phyloP scores from a whole-genome alignment of 2,113 vertebrate species.

The Hydrolagus affinis region DNA sequence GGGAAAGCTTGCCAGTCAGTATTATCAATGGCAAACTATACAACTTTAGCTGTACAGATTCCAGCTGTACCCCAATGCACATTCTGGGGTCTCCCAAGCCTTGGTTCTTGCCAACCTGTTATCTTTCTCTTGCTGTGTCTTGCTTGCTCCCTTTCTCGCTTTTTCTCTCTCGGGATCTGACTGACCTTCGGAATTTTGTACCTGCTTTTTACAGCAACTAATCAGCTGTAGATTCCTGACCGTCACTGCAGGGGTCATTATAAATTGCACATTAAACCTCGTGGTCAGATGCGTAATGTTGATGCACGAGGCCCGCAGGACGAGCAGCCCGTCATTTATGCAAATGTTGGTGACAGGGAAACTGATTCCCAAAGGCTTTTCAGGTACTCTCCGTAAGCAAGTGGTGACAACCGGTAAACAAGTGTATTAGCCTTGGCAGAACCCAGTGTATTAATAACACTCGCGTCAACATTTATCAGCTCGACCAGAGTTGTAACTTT shows the following conservation, averaged over 20 bases:
- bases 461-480: neutral
- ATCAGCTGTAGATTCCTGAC: neutral
- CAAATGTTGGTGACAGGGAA: neutral
- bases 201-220: slow-evolving; percentile 11
- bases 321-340: slow-evolving; percentile 17
- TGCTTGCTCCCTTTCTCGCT: neutral
- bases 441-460: slow-evolving; percentile 9
- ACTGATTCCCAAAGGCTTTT: slow-evolving; percentile 19
- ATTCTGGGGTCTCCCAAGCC: too few relatives aligned
- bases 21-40: too few relatives aligned
- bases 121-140: too few relatives aligned
- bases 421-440: slow-evolving; percentile 1
- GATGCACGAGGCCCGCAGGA: neutral
- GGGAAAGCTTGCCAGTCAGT: too few relatives aligned
- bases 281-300: neutral
- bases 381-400: slow-evolving; percentile 8
- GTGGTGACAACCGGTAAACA: slow-evolving; percentile 9
- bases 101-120: too few relatives aligned
- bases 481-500: slow-evolving; percentile 22
- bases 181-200: neutral
- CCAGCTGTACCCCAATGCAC: too few relatives aligned
- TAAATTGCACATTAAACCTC: slow-evolving; percentile 21
- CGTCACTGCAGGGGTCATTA: neutral
- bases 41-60: too few relatives aligned
- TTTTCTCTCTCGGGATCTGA: neutral